Evolutionary conservation across 2,888 invertebrate genomes (phyloP).

Genomic region (Cataglyphis rosenhaueri): DNA sequence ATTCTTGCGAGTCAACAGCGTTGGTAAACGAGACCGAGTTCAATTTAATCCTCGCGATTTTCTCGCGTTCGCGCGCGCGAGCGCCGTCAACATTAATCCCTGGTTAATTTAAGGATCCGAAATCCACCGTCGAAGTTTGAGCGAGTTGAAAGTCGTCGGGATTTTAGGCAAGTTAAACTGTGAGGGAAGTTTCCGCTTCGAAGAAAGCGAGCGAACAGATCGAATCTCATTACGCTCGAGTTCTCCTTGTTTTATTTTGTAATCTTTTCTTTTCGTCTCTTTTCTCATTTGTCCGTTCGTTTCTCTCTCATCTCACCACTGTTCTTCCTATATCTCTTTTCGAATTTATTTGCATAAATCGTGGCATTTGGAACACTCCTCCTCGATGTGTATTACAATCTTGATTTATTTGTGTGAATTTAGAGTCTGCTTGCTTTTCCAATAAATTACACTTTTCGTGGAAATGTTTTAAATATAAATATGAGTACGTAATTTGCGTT

Average conservation of each 20-base stretch:
- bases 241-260: conserved; percentile 34
- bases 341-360: conserved; percentile 37
- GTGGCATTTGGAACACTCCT: conserved; percentile 6
- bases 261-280: conserved; percentile 36
- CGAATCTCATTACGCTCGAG: conserved; percentile 53
- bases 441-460: conserved; percentile 10
- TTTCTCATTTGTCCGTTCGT: background rate
- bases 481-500: conserved; percentile 36
- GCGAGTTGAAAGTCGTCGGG: conserved; percentile 51
- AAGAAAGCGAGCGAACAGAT: conserved; percentile 25
- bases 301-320: background rate
- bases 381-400: conserved; percentile 3
- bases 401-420: background rate
- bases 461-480: conserved; percentile 32
- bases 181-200: conserved; percentile 26
- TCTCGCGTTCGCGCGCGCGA: conserved; percentile 12
- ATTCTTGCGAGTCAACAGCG: conserved; percentile 30
- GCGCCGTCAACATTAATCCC: conserved; percentile 50
- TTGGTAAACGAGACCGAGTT: conserved; percentile 29
- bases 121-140: conserved; percentile 50
- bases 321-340: background rate
- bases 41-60: conserved; percentile 40
- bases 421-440: background rate
- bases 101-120: conserved; percentile 57
- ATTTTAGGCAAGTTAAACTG: conserved; percentile 53